phyloP scores from a whole-genome alignment of 2,113 vertebrate genomes.

The Muntiacus muntjak region DNA sequence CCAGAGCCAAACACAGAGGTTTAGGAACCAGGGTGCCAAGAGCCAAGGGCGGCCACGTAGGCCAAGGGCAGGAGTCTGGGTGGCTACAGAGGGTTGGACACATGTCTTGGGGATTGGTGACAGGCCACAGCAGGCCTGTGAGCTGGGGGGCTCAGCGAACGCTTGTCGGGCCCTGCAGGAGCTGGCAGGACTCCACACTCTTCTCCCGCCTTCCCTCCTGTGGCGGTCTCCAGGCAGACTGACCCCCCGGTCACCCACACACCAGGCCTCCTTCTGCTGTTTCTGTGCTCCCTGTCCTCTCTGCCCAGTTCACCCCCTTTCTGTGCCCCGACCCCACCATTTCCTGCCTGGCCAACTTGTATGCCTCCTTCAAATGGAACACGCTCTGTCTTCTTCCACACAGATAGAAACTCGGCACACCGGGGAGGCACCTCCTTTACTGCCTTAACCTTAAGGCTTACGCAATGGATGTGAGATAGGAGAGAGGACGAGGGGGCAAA shows the following conservation, averaged over 20 bases:
- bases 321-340: background rate
- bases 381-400: background rate
- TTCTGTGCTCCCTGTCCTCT: background rate
- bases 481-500: background rate
- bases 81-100: background rate
- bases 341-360: background rate
- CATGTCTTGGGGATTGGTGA: rapidly evolving
- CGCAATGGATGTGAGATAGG: background rate
- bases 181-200: background rate
- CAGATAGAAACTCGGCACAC: background rate
- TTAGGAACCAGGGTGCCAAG: background rate
- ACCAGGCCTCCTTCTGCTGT: background rate
- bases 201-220: background rate
- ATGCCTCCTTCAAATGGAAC: background rate
- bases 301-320: background rate
- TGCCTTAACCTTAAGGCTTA: background rate
- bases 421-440: background rate
- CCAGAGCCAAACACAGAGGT: background rate
- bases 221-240: background rate
- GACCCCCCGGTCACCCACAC: background rate
- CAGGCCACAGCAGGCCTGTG: background rate
- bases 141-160: background rate
- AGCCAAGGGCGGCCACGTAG: background rate
- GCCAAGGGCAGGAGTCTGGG: background rate
- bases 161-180: background rate